These are phyloP conservation scores for Calephelis nemesis DNA, from an alignment of 1,140 invertebrate species.

Conservation along the genomic window DNA sequence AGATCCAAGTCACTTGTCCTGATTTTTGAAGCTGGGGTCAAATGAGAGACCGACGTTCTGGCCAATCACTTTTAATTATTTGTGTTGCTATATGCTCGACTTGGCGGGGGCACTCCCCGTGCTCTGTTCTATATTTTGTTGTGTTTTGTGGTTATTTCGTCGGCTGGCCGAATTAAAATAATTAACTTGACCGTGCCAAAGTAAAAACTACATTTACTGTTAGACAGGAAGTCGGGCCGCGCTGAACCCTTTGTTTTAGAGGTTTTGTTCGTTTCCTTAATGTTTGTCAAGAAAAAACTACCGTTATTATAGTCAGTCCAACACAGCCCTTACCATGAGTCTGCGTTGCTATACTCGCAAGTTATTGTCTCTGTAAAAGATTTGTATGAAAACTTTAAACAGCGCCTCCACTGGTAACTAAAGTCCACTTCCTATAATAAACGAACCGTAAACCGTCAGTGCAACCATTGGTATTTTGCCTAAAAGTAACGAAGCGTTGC, in stretches of 20 bases:
- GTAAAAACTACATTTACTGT: neutral
- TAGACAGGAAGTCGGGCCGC: neutral
- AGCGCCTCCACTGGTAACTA: too few species aligned
- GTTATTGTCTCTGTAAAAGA: too few species aligned
- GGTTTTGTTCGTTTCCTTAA: neutral
- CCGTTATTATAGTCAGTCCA: neutral
- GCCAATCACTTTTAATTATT: constrained; percentile 21
- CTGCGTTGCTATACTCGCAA: too few species aligned
- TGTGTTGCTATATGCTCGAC: neutral
- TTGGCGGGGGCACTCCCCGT: too few species aligned
- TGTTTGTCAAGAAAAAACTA: neutral
- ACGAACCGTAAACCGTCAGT: too few species aligned
- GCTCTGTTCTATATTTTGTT: neutral
- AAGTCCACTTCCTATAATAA: too few species aligned
- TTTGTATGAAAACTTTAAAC: too few species aligned
- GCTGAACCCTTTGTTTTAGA: neutral
- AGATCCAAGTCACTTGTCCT: constrained; percentile 37
- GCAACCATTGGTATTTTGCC: too few species aligned
- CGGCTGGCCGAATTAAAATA: constrained; percentile 41
- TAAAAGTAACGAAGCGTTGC: too few species aligned
- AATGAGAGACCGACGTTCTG: constrained; percentile 64
- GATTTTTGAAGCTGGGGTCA: constrained; percentile 63
- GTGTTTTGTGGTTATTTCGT: neutral
- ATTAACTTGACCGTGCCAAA: constrained; percentile 50
- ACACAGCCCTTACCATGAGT: too few species aligned